phyloP scores from a whole-genome alignment of 2,888 invertebrate species.

The Drosophila rellima region DNA sequence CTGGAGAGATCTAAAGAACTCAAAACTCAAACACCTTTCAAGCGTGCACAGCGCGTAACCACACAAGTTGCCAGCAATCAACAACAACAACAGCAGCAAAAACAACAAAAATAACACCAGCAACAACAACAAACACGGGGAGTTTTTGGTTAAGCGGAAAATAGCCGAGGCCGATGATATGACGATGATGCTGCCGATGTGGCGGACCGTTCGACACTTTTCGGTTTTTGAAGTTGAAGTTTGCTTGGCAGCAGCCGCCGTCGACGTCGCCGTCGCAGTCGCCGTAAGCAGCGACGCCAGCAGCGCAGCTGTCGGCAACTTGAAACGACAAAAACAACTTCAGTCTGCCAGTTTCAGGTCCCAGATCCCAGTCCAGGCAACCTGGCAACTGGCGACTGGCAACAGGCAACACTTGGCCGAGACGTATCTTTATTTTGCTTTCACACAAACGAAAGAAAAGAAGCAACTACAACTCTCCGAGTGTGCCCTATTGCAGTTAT shows the following conservation, averaged over 20 bases:
- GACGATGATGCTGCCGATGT: conserved; percentile 71
- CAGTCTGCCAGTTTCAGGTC: conserved; percentile 63
- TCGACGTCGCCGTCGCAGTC: conserved; percentile 13
- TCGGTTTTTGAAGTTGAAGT: conserved; percentile 72
- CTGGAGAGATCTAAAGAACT: conserved; percentile 79
- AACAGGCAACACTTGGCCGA: conserved; percentile 70
- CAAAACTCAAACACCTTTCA: conserved; percentile 81
- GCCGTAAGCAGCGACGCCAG: conserved; percentile 57
- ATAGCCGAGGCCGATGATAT: conserved; percentile 68
- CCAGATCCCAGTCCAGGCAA: conserved; percentile 55
- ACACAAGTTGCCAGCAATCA: conserved; percentile 74
- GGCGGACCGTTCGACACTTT: conserved; percentile 73
- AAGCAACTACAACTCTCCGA: conserved; percentile 41
- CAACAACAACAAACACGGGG: conserved; percentile 48
- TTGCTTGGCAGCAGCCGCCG: conserved; percentile 65
- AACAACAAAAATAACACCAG: conserved; percentile 26
- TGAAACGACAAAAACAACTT: conserved; percentile 71
- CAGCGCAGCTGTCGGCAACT: conserved; percentile 73
- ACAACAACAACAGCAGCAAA: conserved; percentile 38
- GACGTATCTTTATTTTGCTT: conserved; percentile 80
- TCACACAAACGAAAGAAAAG: conserved; percentile 61
- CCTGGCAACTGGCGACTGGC: conserved; percentile 48
- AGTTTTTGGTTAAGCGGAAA: conserved; percentile 79
- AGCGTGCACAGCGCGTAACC: conserved; percentile 72
- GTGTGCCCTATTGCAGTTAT: conserved; percentile 63